Evolutionary conservation across 2,888 invertebrate species (phyloP).

Genomic region (Tuta absoluta): DNA sequence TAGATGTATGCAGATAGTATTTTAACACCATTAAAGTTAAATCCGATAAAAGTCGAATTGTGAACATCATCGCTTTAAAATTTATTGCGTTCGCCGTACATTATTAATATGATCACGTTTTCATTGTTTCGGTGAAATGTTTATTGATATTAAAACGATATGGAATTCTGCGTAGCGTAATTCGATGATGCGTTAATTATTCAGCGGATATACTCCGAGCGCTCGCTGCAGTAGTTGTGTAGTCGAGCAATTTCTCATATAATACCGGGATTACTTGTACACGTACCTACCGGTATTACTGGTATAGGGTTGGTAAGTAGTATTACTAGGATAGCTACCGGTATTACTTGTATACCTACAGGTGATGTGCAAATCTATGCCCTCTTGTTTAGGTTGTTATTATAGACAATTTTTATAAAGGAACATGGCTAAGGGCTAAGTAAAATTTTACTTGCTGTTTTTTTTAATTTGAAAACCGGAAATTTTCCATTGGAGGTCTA

Average conservation of each 20-base stretch:
- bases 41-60: neutral
- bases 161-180: neutral
- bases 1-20: no score
- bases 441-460: no score
- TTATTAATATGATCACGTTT: neutral
- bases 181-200: slow-evolving; percentile 11
- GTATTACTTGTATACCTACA: no score
- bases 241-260: neutral
- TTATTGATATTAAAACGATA: slow-evolving; percentile 14
- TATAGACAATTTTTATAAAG: no score
- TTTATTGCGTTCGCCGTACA: neutral
- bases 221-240: slow-evolving; percentile 7
- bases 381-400: no score
- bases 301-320: no score
- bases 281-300: neutral
- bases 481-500: no score
- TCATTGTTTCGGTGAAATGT: neutral
- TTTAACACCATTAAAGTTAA: no score
- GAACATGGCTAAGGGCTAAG: no score
- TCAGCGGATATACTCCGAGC: neutral
- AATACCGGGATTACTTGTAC: neutral
- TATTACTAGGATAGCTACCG: no score
- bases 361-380: no score
- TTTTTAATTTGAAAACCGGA: no score
- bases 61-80: slow-evolving; percentile 8